phyloP scores from a whole-genome alignment of 2,888 invertebrate species.

The Drosophila bunnanda region DNA sequence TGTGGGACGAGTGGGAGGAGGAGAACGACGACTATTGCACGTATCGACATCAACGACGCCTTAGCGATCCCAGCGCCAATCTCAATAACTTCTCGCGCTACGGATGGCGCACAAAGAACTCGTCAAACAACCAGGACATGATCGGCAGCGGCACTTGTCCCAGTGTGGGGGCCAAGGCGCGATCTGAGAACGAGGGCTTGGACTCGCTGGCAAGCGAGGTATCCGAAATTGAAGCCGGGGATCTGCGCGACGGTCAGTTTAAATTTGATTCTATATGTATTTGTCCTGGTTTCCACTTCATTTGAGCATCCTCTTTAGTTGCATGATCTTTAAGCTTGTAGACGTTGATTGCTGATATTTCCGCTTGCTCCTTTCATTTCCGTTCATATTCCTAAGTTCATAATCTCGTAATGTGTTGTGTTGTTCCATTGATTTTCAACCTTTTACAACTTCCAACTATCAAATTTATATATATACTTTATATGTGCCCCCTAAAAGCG shows the following conservation, averaged over 20 bases:
- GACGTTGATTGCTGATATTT: constrained; percentile 43
- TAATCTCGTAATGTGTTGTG: constrained; percentile 70
- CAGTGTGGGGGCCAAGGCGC: constrained; percentile 89
- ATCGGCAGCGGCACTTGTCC: constrained; percentile 86
- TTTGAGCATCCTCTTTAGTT: constrained; percentile 43
- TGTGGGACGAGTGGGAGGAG: constrained; percentile 97
- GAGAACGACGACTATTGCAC: constrained; percentile 94
- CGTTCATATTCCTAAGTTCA: constrained; percentile 43
- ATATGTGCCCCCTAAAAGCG: constrained; percentile 44
- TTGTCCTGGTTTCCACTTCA: constrained; percentile 22
- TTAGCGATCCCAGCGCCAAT: constrained; percentile 97
- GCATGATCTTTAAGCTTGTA: constrained; percentile 25
- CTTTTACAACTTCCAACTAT: constrained; percentile 63
- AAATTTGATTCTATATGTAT: neutral
- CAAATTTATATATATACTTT: constrained; percentile 58
- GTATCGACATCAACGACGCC: constrained; percentile 90
- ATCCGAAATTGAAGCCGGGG: constrained; percentile 97
- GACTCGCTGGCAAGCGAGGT: constrained; percentile 93
- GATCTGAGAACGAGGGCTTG: constrained; percentile 96
- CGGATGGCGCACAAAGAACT: constrained; percentile 89
- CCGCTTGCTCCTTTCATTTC: constrained; percentile 48
- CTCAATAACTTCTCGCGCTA: constrained; percentile 93
- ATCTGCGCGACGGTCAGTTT: constrained; percentile 92
- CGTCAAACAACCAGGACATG: constrained; percentile 84
- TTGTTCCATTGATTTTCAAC: constrained; percentile 59